Base-by-base conservation (phyloP, 2,797 vertebrate genomes). In the Semotilus atromaculatus region DNA sequence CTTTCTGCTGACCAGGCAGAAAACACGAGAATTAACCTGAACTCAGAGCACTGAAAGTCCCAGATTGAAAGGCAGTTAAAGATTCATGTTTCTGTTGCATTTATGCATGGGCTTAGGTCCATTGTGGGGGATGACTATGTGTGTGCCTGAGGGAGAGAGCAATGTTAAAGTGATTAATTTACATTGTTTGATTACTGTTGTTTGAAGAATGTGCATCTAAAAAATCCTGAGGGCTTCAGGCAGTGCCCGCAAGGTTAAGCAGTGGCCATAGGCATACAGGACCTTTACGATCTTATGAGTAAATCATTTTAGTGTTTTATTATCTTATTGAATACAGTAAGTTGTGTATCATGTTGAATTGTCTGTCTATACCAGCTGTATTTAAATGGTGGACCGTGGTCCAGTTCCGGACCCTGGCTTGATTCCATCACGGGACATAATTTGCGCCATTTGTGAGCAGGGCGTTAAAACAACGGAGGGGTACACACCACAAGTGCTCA, bases 1-100 rank as follows among this genome's bases (percentile, higher is more conserved):
- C 86, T 83, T 87, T 89, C 70, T 23, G 34, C 89, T 91, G 90
- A 90, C 87, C 88, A 89, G 90, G 85, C 88, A 81, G 78, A 81
- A 74, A 90, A 88, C 14, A 87, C 31, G 26, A 70, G 85, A 84
- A 85, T 91, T 86, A 81, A 82, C 76, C 78, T 82, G 43, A 87
- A 43, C 51, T 74, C 48, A 43, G 68, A 86, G 80, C 45, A 43
- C n/a, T 85, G 70, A 85, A 73, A 73, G 29, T 18, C 26, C 45
- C 51, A 38, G 31, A 43, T 36, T 85, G 55, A 66, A 55, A 85
- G 83, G 14, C 73, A 51, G 23, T 76, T 23, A 82, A 74, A 74
- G 53, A 78, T 75, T 84, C 51, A 84, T 70, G 51, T 78, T 85
- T 81, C 31, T 75, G 34, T 74, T 85, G 43, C 67, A 85, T 81